Evolutionary conservation across 92 coral and sea anemone species (phyloP), one percentile per base, ranked within the genome.

Genomic region (Siderastrea siderea): DNA sequence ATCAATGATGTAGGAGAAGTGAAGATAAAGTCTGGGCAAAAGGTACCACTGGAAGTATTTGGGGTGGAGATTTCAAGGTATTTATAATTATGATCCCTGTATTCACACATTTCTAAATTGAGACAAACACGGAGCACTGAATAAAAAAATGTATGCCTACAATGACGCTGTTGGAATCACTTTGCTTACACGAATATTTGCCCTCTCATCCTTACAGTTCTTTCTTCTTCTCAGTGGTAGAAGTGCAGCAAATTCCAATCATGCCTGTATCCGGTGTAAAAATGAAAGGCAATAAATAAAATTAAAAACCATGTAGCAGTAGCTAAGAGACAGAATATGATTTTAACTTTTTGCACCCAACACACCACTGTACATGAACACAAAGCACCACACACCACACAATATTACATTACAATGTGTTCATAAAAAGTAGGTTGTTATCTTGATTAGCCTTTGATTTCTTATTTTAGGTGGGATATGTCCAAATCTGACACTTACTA

Each of bases 31-130:
- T 81, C 88, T 51, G 86, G 82, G 13, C 80, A 88, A 26, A 48
- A 84, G 58, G 92, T 88, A 49, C 94, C 92, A 14, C 87, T 92
- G 47, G 90, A 92, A 71, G 49, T 92, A 12, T 78, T 80, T 84
- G 84, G 71, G 90, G 92, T 68, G 92, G 92, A 26, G 38, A 26
- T 26, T 26, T 0, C 38, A 26, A 26, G 38, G 38, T 26, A 26
- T 26, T 26, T 26, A 71, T 92, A 88, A 4, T 74, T 45, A 2
- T n/a, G 48, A 19, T 68, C 13, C 11, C 47, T 15, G 15, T 68
- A 43, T 11, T 68, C 15, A 68, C 13, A 13, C 48, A 43, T 13
- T 19, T 15, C 12, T 68, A 38, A 19, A 3, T 16, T 19, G 10
- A 5, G 7, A 16, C 47, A 14, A 5, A 9, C 5, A n/a, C 12